Base-by-base conservation (phyloP, 2,888 invertebrate genomes). In the Syrphus vitripennis region DNA sequence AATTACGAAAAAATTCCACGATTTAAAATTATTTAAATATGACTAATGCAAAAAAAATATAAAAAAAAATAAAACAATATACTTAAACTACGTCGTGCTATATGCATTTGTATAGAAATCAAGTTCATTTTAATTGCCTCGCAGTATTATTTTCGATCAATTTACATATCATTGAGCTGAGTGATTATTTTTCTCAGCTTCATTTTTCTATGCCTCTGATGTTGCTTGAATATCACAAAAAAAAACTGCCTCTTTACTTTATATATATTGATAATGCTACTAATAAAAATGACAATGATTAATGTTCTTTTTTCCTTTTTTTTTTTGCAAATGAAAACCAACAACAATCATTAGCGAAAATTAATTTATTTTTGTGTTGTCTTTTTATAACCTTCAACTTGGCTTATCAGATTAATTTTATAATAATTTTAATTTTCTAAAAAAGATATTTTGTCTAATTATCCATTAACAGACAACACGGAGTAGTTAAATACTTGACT, bases 81-180 rank as follows among this genome's bases (percentile, higher is more conserved):
- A n/a, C n/a, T 10, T 31, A 31, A 26, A 57, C 19, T 19, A 31
- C 55, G 55, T 57, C 55, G 55, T 57, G 34, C 57, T 12, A 34
- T 55, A 29, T 29, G 9, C 16, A 59, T 21, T 14, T 21, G 34
- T 31, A 59, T 21, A 59, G 6, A 37, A 34, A 59, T 59, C 59
- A 59, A 59, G 59, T 59, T 34, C 59, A 59, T 59, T 59, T 37
- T 59, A 37, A 59, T 59, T 59, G 37, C 21, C 1, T 59, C 9
- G 24, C 1, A 1, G 21, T 59, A 37, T 21, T 59, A 37, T 37
- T 21, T 59, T 37, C 57, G 6, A 37, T 37, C 14, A 59, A 59
- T 59, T 59, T 59, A 37, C 34, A 59, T 59, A 14, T 37, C 59
- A 59, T 59, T 59, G 21, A 59, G 59, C 21, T 37, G 34, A 19